Evolutionary conservation across 1,140 invertebrate genomes (phyloP), one percentile per base, ranked within the genome.

Genomic region (Meloidogyne floridensis): DNA sequence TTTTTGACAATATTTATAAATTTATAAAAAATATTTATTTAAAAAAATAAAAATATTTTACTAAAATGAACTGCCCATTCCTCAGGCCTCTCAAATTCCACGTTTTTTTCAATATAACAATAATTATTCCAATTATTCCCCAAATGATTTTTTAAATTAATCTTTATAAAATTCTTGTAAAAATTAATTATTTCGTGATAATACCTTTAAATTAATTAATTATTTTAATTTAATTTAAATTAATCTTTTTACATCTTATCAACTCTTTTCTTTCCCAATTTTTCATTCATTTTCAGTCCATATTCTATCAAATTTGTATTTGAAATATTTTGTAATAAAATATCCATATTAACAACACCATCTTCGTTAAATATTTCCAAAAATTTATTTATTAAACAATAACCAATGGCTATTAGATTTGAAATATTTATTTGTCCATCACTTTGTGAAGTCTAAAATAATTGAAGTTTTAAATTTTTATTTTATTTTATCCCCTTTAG

Each of bases 261-360:
- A 65, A 65, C 59, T n/a, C 59, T 65, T 65, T 65, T 65, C 59
- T 6, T 65, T 65, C 59, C 59, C 15, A 65, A n/a, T 65, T 65
- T 65, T n/a, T 65, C 59, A 65, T 65, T 65, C 5, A 65, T 65
- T n/a, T 65, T 18, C 59, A 65, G 5, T 65, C 59, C 59, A 65
- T 65, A 65, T 65, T 65, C 59, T 65, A 65, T 65, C n/a, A 65
- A 65, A 65, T 65, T 65, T 65, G 15, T 65, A 65, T 65, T 65
- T 65, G 59, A 65, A 65, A 65, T 65, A 65, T 18, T 65, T n/a
- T 65, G 13, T 65, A 65, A n/a, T 65, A 65, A 65, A 65, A 65
- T 65, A n/a, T 65, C 7, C 59, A 65, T 65, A 65, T 65, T 65
- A 4, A 65, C 59, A 65, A 65, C 59, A 18, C 59, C 59, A n/a